Evolutionary conservation across 2,113 vertebrate species (phyloP), one percentile per base, ranked within the genome.

Genomic region (Herpetotheres cachinnans): DNA sequence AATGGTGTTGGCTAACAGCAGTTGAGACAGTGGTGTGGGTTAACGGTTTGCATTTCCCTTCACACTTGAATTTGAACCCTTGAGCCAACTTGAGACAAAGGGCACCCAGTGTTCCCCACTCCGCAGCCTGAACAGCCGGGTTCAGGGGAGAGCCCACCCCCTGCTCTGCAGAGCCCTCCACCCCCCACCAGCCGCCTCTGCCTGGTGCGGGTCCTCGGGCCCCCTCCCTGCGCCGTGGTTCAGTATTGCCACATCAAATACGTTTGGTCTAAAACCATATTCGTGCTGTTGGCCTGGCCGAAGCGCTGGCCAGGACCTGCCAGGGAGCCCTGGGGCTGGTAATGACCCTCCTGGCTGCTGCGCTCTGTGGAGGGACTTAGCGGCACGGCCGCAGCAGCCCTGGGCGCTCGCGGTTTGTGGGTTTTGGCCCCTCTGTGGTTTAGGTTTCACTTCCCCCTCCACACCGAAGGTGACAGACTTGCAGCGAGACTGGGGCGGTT

Each of bases 201-300:
- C 32, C 17, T 1, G 0, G 0, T 6, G 13, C 42, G 8, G 17
- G 0, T 26, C 44, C 44, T 6, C 4, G 1, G 19, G 8, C 4
- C 34, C 16, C 0, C 3, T 40, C 42, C 36, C 44, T 16, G n/a
- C 19, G 10, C 46, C 2, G 3, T 1, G 5, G 9, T 3, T 74
- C 1, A 0, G 8, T 0, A 2, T 5, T 10, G 22, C 80, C 1
- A 4, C 1, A 8, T 17, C 18, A 1, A 8, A 3, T 1, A 11
- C 2, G 0, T 69, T 77, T 16, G 47, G 18, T 42, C 17, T 12
- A 2, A 13, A 44, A 63, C n/a, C 36, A 1, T 0, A 0, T 21
- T 16, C 8, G 0, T 0, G 4, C 21, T 16, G 9, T 9, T 13
- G 2, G 38, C 40, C n/a, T 27, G 86, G 32, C 1, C 5, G 6